Base-by-base conservation (phyloP, 2,888 invertebrate genomes). In the Caenorhabditis becei region DNA sequence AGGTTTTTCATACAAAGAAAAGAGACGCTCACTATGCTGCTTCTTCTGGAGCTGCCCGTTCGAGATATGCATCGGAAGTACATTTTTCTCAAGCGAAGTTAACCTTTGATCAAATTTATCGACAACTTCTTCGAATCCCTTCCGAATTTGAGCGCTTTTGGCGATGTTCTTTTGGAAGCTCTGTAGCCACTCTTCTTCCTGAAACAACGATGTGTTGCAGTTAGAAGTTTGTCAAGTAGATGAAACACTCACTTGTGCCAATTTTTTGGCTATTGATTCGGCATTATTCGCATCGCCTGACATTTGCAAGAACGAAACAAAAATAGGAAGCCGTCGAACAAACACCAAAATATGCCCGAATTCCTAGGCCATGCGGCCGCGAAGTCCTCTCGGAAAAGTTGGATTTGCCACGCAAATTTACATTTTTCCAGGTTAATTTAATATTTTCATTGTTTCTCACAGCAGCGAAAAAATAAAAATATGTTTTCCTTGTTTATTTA, bases 161-260 rank as follows among this genome's bases (percentile, higher is more conserved):
- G 70, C 70, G 24, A 90, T 81, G 35, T 83, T 86, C 23, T 84
- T 65, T 49, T 88, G 74, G 65, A 90, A 87, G 26, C 84, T 84
- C 62, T 74, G 81, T 54, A 90, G 74, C 89, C 90, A 90, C 54
- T 90, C 90, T 81, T 90, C 90, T 67, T 90, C 90, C 89, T 89
- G 71, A 58, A 83, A 63, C 14, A 28, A 26, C 14, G 32, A 10
- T 10, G 32, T 4, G 32, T 32, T 4, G 4, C 10, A 32, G 4
- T 32, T 32, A 32, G 32, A n/a, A n/a, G n/a, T n/a, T n/a, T n/a
- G n/a, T n/a, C n/a, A n/a, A n/a, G n/a, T n/a, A n/a, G n/a, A n/a
- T n/a, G 3, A n/a, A 26, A 28, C 16, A 51, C 49, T 51, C n/a
- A 78, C 78, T 35, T 78, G 78, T n/a, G 59, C 53, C 8, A 79